A percentile compares a stretch with the other conserved stretches of the same genome.
Evolutionary conservation across 1,140 invertebrate species (phyloP).

Genomic region (Drosophila rhopaloa): DNA sequence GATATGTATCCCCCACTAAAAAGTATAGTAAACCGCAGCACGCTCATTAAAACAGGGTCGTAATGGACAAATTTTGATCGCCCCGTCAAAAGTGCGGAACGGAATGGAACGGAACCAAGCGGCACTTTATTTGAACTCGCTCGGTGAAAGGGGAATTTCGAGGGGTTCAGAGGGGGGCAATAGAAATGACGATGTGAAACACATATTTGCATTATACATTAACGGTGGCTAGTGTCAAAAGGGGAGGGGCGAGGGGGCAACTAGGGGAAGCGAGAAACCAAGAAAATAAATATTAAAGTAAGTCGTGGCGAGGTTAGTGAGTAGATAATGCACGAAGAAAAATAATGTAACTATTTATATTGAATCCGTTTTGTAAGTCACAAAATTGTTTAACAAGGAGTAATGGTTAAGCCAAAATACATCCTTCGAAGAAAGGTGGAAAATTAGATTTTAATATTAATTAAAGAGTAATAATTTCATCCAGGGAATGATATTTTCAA

Average conservation of each 20-base stretch:
- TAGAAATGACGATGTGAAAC: constrained; percentile 51
- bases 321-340: constrained; percentile 12
- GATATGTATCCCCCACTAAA: constrained; percentile 2
- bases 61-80: constrained; percentile 49
- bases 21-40: constrained; percentile 12
- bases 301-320: constrained; percentile 17
- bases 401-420: too few relatives aligned
- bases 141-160: neutral
- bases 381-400: too few relatives aligned
- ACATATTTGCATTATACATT: constrained; percentile 80
- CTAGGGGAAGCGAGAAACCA: constrained; percentile 61
- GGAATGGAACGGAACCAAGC: constrained; percentile 52
- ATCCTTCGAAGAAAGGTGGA: fast-evolving
- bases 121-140: constrained; percentile 54
- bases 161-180: constrained; percentile 6
- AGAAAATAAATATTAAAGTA: constrained; percentile 77
- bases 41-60: constrained; percentile 18
- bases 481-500: neutral
- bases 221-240: constrained; percentile 44
- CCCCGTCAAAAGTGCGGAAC: constrained; percentile 37
- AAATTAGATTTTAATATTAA: neutral
- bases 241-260: constrained; percentile 6
- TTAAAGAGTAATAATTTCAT: too few relatives aligned
- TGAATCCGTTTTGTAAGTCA: too few relatives aligned
- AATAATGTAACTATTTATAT: neutral